Conservation (phyloP, 2,113 vertebrate genomes). For the Ondatra zibethicus region DNA sequence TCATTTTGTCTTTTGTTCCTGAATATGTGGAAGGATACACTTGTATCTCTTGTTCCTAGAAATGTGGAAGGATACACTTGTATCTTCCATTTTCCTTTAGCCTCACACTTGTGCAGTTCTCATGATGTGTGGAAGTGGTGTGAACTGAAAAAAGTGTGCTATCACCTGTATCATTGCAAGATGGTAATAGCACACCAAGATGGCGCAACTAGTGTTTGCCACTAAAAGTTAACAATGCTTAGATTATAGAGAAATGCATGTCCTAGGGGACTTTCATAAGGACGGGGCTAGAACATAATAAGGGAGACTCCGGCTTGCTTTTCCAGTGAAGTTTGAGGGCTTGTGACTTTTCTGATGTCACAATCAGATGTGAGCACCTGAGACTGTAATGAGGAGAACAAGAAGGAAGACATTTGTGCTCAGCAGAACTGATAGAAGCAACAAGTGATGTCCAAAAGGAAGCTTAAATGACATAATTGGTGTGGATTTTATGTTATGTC, state of each 20-base stretch:
- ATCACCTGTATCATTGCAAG: neutral
- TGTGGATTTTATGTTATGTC: slow-evolving; percentile 42
- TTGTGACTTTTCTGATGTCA: accelerated
- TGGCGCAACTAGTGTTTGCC: neutral
- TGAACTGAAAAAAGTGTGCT: neutral
- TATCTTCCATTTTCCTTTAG: slow-evolving; percentile 50
- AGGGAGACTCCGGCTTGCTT: neutral
- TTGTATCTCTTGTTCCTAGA: too few relatives aligned
- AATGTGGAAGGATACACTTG: neutral
- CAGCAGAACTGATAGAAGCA: neutral
- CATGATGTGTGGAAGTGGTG: neutral
- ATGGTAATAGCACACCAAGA: neutral
- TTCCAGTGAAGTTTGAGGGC: neutral
- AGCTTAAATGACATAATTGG: slow-evolving; percentile 38
- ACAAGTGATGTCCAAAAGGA: accelerated
- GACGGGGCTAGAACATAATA: neutral
- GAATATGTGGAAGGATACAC: too few relatives aligned
- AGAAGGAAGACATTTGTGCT: neutral
- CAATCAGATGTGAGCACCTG: neutral
- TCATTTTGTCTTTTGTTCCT: slow-evolving; percentile 71
- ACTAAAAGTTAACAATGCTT: neutral
- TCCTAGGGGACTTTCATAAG: neutral
- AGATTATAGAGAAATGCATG: neutral
- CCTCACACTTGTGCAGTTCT: slow-evolving; percentile 43
- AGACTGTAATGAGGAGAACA: neutral